Base-by-base conservation (phyloP, 1,140 invertebrate genomes). In the Druon quercuslanigerum region DNA sequence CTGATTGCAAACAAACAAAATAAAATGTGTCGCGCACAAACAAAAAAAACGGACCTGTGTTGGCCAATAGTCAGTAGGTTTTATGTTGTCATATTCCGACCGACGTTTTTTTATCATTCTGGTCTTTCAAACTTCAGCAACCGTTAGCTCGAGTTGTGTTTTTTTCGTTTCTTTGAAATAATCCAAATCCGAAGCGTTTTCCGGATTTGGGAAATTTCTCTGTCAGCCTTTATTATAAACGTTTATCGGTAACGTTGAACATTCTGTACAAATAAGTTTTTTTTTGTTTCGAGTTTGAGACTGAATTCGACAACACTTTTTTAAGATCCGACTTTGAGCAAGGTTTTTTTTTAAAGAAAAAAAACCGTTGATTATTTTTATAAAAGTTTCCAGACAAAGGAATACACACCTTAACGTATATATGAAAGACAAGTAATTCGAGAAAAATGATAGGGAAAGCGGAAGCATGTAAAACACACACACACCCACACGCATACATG, bases 61-160 rank as follows among this genome's bases (percentile, higher is more conserved):
- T 83, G 79, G 81, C 80, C 40, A 78, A 83, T 82, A 80, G 82
- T 86, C 82, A 82, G 66, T 86, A 84, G 56, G 80, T 81, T 83
- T 86, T 82, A 80, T 83, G 77, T 83, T 70, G 77, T 79, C 74
- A 71, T 51, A 20, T 73, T 73, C 33, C 40, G 16, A 72, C 16
- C 50, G 73, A 46, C 56, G 14, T 19, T 50, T 70, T 70, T 40
- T 50, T 13, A 13, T 56, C 54, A 52, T 54, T 19, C 52, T 54
- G n/a, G 52, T 54, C 52, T 54, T 54, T 46, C 40, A 17, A 54
- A 54, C 52, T 54, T 54, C 52, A n/a, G 17, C n/a, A 8, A 17
- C 16, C 52, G 16, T 9, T 54, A n/a, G 51, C n/a, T 16, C n/a
- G 51, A 52, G 6, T 6, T n/a, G 51, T n/a, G 17, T 8, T 56